Evolutionary conservation across 2,888 invertebrate species (phyloP), one percentile per base, ranked within the genome.

Genomic region (Venusia cambrica): DNA sequence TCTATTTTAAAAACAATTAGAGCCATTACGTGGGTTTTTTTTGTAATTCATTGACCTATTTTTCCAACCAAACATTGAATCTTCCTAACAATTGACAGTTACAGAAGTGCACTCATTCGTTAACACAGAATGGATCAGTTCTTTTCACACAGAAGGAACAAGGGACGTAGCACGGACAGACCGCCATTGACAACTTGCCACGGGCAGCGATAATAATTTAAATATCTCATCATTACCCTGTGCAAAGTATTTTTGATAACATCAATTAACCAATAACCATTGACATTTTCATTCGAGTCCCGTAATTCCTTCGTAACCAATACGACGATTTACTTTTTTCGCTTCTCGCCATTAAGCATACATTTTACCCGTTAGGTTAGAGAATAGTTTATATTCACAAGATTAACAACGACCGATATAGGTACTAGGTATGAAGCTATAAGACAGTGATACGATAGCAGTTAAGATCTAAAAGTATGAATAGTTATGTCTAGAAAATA

Each of bases 151-250:
- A 57, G 62, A 45, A 63, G 83, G 81, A 77, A 73, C 75, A 78
- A 84, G 84, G 83, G 84, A 84, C 78, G 62, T 70, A 74, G 75
- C 75, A 75, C 73, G 76, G 76, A 76, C 19, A 8, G 24, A 19
- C 14, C 18, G 7, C 62, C 54, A 45, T 55, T 50, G 54, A 51
- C 55, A 47, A 49, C 40, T 48, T 45, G 58, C 57, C 62, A 49
- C 57, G 61, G 66, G 54, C 64, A 66, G 65, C 57, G 54, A 62
- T 62, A 61, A 63, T 62, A 70, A 67, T 67, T n/a, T 70, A 56
- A 73, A 31, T 45, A 70, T 79, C 79, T 79, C 69, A 75, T 72
- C 75, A 74, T 81, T 44, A 85, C 85, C 85, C 85, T 85, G 85
- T 85, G 84, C 80, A 62, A 75, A 72, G 67, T 75, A 73, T 70